Base-by-base conservation (phyloP, 2,888 invertebrate genomes). In the Rotaria macrura region DNA sequence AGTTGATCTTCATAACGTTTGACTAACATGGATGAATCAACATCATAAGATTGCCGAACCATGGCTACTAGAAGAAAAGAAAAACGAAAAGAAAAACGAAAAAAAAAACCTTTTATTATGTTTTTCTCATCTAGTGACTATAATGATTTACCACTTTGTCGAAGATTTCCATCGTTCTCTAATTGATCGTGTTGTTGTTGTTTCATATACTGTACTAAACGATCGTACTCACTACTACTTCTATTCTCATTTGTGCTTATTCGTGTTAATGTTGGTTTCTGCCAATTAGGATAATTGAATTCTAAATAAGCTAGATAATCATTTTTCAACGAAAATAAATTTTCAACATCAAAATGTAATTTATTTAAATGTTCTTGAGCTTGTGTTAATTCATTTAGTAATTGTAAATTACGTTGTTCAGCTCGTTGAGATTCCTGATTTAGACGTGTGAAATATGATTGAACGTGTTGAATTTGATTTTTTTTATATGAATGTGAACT, bases 1-100 rank as follows among this genome's bases (percentile, higher is more conserved):
- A 43, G 25, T 79, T 79, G 79, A 79, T 79, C 79, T 79, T 79
- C 43, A 43, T 43, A 43, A 14, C 79, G 79, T 43, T 79, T 79
- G n/a, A 79, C 43, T 79, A 79, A 43, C 43, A 43, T 79, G 0
- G 79, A 43, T 3, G 79, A 79, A 2, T 79, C 43, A 9, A 79
- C 43, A 43, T 79, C 43, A n/a, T 43, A 79, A 14, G 79, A 43
- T 43, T 25, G 43, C 25, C n/a, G 79, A 79, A 43, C n/a, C 9
- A 20, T 7, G 2, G 79, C 14, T 20, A 34, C 65, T 57, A 29
- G 12, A 72, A 23, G 7, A n/a, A n/a, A n/a, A n/a, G n/a, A n/a
- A n/a, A n/a, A n/a, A n/a, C n/a, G n/a, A n/a, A n/a, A n/a, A n/a
- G n/a, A n/a, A n/a, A n/a, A n/a, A n/a, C n/a, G n/a, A n/a, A 72